Base-by-base conservation (phyloP, 2,888 invertebrate genomes). In the Dryobotodes eremita region DNA sequence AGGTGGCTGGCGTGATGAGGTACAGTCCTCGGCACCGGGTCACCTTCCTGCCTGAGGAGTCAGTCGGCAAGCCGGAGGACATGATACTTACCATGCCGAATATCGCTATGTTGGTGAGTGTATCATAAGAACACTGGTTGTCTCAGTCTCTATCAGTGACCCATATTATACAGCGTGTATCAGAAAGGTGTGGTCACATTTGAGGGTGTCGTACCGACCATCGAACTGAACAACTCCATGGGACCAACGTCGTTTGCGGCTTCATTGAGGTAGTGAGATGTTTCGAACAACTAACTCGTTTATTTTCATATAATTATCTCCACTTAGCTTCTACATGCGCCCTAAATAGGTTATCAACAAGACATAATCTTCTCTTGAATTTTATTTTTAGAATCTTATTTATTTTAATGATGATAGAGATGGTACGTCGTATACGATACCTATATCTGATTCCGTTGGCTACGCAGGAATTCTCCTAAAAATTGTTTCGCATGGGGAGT, bases 71-170 rank as follows among this genome's bases (percentile, higher is more conserved):
- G 91, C 97, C 98, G 0, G 93, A 97, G 59, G 90, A 95, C 0
- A 97, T 98, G 85, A 93, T 95, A 17, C 94, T 99, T 10, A 95
- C 97, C 0, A 97, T 98, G 2, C 97, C 98, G 0, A 99, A 98
- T 92, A 95, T 98, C 81, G 98, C 98, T 0, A 95, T 98, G 87
- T 90, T 98, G 95, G 98, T 98, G 97, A 97, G 97, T 81, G 55
- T 8, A 15, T 23, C 11, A 23, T 11, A 11, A 31, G 10, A 31
- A 36, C 15, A 17, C 26, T 68, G 31, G 31, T 31, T 15, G 23
- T 23, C 31, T 53, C 2, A 20, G 26, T 48, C 13, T 46, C 20
- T 68, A 26, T 48, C 20, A 26, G 26, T 26, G 20, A 11, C 46
- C 20, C 26, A 3, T 26, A 48, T 20, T 48, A 20, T 13, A 15